Base-by-base conservation (phyloP, 2,113 vertebrate genomes). In the Psettodes erumei region DNA sequence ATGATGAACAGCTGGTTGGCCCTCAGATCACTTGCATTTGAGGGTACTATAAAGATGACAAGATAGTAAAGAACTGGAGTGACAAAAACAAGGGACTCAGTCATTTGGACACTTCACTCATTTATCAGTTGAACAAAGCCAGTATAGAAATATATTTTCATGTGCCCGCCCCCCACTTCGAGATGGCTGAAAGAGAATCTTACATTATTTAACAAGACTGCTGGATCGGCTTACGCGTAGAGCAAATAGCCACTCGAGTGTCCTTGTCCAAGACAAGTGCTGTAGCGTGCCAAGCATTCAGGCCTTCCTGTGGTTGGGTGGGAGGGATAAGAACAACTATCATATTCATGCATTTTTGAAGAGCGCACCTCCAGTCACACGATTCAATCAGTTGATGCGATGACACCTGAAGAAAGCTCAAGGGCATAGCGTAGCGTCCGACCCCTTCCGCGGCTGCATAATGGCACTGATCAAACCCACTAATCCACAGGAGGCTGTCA, bases 401-500 rank as follows among this genome's bases (percentile, higher is more conserved):
- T 12, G 5, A 32, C 32, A 18, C 28, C 28, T 72, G 12, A 53
- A 53, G 48, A 43, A 43, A 40, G 37, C 18, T 77, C 15, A 43
- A 61, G 12, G 28, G 23, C 13, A 43, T 2, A 13, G 7, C 37
- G 21, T 9, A 37, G 21, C 6, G 1, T 48, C 13, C 11, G 45
- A 16, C 11, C 32, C 19, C 28, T 30, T 13, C n/a, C 8, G 7
- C 30, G 27, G 15, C 43, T 27, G 45, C 23, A n/a, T 30, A 32
- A 27, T 23, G 30, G 37, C 12, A 19, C 56, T 38, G 28, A 62
- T 43, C 9, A 21, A 47, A 42, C 51, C 18, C 51, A 48, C 6
- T 58, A 59, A 66, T 40, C 64, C 28, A 67, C 53, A 51, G 27
- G 19, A n/a, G 37, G 21, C 45, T 10, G n/a, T 43, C 28, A 53